Percentiles rank a stretch among this genome's conserved stretches.
Conservation (phyloP, 2,113 vertebrate genomes). For the Peromyscus leucopus region DNA sequence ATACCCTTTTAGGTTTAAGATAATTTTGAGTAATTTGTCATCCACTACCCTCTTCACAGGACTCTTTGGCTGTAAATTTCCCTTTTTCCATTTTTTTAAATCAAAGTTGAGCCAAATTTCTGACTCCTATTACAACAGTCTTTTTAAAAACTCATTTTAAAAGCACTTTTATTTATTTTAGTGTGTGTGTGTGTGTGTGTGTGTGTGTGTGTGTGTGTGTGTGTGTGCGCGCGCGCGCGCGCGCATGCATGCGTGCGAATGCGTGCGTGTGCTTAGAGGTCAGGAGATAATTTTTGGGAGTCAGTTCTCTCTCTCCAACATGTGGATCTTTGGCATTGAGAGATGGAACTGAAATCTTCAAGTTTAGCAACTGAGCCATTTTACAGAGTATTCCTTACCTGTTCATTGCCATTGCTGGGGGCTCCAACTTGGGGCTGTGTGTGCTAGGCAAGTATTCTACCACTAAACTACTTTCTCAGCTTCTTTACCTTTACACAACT, state of each 20-base stretch:
- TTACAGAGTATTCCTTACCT: background rate
- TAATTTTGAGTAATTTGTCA: background rate
- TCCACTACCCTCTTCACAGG: background rate
- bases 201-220: background rate
- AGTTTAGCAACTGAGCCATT: background rate
- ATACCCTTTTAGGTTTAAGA: background rate
- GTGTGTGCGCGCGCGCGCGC: background rate
- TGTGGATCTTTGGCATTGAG: background rate
- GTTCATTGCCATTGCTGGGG: background rate
- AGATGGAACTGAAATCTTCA: background rate
- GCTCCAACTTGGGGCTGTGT: background rate
- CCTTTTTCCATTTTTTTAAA: background rate
- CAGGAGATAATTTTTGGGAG: background rate
- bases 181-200: background rate
- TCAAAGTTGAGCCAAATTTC: background rate
- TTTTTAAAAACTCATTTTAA: background rate
- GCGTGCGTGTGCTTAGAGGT: background rate
- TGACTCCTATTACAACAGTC: background rate
- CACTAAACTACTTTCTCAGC: background rate
- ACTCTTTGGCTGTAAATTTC: background rate
- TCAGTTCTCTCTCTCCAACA: background rate
- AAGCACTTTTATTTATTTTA: background rate
- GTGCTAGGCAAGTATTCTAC: background rate
- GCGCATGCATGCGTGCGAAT: too few relatives aligned
- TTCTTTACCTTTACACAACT: background rate